phyloP scores from a whole-genome alignment of 2,113 vertebrate species.

The Patagioenas fasciata region DNA sequence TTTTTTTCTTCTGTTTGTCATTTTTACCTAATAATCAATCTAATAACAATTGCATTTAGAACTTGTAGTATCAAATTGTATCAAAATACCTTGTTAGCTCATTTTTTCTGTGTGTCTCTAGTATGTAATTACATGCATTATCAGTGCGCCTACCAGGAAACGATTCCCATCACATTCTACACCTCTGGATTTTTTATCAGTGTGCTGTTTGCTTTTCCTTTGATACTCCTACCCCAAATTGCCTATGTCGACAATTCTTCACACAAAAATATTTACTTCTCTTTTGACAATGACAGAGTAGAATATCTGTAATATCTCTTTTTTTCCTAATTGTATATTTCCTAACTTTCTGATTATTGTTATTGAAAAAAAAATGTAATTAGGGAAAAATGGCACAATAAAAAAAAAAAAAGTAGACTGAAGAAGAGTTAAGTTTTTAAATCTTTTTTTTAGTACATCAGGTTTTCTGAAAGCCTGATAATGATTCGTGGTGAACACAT shows the following conservation, averaged over 20 bases:
- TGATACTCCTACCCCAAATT: background rate
- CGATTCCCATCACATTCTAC: rapidly evolving
- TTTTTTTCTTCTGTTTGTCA: background rate
- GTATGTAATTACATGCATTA: background rate
- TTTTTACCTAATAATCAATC: background rate
- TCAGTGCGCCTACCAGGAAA: background rate
- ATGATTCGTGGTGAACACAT: background rate
- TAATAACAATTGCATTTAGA: background rate
- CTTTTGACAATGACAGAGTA: background rate
- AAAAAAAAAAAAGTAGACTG: background rate
- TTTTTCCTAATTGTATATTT: background rate
- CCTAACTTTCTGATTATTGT: background rate
- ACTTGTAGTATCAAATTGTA: background rate
- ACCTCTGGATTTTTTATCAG: background rate
- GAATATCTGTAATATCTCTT: background rate
- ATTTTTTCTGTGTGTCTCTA: background rate
- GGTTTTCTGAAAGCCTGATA: background rate
- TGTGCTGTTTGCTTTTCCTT: background rate
- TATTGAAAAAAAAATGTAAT: background rate
- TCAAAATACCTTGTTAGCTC: background rate
- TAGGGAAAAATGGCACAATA: background rate
- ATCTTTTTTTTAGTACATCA: background rate
- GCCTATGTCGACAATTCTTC: background rate
- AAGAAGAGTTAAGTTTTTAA: background rate
- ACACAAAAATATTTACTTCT: background rate